These are phyloP conservation scores for Tauraco erythrolophus DNA, from an alignment of 2,113 vertebrate species.

Conservation along the genomic window DNA sequence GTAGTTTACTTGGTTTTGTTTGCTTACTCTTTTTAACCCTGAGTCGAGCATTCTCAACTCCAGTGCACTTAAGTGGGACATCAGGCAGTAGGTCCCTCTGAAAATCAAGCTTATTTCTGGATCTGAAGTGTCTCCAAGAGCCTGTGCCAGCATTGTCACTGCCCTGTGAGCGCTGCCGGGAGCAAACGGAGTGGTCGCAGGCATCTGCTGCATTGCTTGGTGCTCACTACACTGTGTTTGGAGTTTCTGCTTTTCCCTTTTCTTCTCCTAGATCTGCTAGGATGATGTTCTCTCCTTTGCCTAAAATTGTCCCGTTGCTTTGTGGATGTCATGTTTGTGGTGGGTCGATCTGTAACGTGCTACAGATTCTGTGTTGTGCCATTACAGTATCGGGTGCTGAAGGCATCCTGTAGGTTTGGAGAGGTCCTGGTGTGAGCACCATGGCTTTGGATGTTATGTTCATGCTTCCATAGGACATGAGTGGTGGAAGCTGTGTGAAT, in stretches of 20 bases:
- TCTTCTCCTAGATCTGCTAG: not conserved
- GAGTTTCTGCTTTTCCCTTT: not conserved
- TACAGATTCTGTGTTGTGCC: not conserved
- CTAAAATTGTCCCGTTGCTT: not conserved
- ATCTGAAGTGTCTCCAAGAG: not conserved
- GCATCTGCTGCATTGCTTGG: not conserved
- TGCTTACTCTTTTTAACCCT: not conserved
- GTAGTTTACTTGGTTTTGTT: not conserved
- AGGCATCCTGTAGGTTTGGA: not conserved
- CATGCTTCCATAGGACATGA: accelerated
- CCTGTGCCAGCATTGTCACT: not conserved
- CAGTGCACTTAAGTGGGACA: not conserved
- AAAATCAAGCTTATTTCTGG: not conserved
- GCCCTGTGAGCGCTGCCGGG: not conserved
- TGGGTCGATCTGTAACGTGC: accelerated
- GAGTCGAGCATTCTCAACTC: not conserved
- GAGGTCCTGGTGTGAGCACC: not conserved
- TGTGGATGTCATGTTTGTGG: accelerated
- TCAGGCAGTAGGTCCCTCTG: not conserved
- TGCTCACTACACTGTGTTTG: accelerated
- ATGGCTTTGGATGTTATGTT: not conserved
- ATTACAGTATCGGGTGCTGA: not conserved
- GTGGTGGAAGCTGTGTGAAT: not conserved
- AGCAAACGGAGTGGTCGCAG: not conserved
- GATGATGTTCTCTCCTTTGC: not conserved